A percentile compares a stretch with the other conserved stretches of the same genome.
Conservation (phyloP, 2,113 vertebrate genomes). For the Elgaria multicarinata region DNA sequence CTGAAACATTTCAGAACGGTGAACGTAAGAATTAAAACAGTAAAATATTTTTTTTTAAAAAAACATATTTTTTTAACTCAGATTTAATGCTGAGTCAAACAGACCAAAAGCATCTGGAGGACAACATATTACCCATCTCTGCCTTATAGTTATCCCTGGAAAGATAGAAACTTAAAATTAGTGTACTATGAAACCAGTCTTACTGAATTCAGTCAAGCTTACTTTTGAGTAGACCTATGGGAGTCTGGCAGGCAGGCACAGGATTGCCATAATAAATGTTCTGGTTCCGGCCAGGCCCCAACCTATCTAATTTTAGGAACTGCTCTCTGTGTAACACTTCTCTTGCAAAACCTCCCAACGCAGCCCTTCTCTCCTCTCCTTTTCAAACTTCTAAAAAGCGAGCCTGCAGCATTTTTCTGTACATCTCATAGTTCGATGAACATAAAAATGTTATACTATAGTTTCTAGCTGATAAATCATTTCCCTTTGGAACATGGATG, state of each 20-base stretch:
- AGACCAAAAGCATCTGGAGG: no score
- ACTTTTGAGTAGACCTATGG: not conserved
- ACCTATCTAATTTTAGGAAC: not conserved
- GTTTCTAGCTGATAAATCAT: no score
- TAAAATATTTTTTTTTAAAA: no score
- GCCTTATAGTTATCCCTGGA: no score
- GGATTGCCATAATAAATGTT: not conserved
- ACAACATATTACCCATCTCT: no score
- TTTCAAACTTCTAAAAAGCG: not conserved
- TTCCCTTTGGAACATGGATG: no score
- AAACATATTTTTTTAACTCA: no score
- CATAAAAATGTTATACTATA: no score
- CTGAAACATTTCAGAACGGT: no score
- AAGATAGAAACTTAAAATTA: not conserved
- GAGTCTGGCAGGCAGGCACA: not conserved
- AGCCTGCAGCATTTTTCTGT: not conserved
- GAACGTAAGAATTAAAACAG: no score
- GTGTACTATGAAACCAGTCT: not conserved
- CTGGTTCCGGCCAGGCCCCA: not conserved
- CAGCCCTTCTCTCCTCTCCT: no score
- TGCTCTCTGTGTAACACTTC: not conserved
- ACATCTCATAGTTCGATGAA: not conserved
- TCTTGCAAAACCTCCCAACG: not conserved
- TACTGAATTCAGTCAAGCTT: no score
- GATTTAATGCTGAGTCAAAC: not conserved